phyloP scores from a whole-genome alignment of 2,113 vertebrate species.

The Dicrurus megarhynchus region DNA sequence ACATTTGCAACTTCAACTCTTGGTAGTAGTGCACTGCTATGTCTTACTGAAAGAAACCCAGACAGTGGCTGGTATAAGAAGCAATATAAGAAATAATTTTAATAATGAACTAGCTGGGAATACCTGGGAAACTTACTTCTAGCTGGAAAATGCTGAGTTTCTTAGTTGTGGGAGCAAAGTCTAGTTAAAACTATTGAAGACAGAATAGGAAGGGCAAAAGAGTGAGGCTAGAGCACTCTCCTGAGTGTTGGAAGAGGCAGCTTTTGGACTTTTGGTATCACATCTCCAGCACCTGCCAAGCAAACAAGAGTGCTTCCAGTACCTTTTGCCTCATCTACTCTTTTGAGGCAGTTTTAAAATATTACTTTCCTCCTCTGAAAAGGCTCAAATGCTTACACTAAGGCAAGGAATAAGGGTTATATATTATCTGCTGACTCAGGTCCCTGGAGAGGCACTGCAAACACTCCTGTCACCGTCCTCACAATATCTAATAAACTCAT shows the following conservation, averaged over 20 bases:
- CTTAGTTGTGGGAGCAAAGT: not conserved
- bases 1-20: not conserved
- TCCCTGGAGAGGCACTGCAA: not conserved
- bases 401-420: not conserved
- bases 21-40: not conserved
- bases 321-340: not conserved
- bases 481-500: not conserved
- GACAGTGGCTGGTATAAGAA: not conserved
- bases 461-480: not conserved
- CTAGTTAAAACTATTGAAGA: not conserved
- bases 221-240: not conserved
- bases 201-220: not conserved
- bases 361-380: not conserved
- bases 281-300: accelerated
- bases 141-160: not conserved
- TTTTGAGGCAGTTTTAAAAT: not conserved
- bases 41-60: not conserved
- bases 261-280: not conserved
- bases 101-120: not conserved
- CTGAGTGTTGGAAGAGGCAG: not conserved
- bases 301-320: not conserved
- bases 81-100: not conserved
- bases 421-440: not conserved
- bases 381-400: not conserved
- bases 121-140: not conserved